Conservation (phyloP, 2,797 vertebrate genomes). For the Neomorphus geoffroyi region DNA sequence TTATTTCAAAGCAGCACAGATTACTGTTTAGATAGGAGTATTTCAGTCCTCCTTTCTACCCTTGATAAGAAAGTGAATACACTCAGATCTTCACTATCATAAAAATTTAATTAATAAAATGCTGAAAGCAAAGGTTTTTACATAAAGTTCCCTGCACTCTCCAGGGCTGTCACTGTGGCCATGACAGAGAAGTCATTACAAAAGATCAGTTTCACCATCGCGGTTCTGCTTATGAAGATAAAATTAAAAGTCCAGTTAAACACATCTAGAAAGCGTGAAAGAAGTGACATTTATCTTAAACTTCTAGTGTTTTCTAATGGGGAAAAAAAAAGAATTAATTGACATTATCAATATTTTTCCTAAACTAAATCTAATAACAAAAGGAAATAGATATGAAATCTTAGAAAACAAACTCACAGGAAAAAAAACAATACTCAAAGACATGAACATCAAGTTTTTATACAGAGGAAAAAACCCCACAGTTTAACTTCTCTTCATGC, state of each 20-base stretch:
- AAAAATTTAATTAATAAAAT: background rate
- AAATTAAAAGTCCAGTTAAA: constrained; percentile 33
- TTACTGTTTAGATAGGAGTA: background rate
- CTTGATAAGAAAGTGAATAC: background rate
- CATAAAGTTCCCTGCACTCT: background rate
- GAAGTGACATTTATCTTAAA: background rate
- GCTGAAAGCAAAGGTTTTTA: background rate
- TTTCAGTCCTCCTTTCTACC: background rate
- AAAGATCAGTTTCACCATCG: background rate
- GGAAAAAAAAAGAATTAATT: background rate
- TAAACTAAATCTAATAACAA: background rate
- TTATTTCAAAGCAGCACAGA: background rate
- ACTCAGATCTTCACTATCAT: background rate
- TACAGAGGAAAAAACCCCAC: background rate
- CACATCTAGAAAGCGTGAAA: background rate
- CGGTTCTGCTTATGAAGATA: background rate
- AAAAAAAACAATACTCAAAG: background rate
- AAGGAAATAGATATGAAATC: background rate
- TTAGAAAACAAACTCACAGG: background rate
- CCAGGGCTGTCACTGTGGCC: background rate
- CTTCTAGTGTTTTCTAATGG: background rate
- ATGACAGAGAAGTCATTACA: background rate
- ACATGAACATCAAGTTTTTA: background rate
- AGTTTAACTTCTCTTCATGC: background rate
- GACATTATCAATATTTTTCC: background rate